Conservation (phyloP, 2,797 vertebrate species). For the Gallinago nigripennis region DNA sequence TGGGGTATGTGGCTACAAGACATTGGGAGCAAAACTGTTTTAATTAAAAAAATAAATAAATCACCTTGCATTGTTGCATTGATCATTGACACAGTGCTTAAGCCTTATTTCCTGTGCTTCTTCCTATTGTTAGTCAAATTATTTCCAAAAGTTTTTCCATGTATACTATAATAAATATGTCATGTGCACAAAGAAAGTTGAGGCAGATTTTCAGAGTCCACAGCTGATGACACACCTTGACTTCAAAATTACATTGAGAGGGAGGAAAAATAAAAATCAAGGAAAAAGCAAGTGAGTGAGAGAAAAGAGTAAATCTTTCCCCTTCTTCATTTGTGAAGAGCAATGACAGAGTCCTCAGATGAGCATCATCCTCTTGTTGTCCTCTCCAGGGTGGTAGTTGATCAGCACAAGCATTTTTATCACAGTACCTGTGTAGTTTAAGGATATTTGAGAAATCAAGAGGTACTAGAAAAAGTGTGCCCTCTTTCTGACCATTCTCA, state of each 20-base stretch:
- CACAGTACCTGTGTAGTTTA: neutral
- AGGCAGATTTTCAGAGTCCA: neutral
- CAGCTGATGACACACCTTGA: neutral
- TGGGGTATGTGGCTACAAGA: fast-evolving
- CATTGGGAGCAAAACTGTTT: neutral
- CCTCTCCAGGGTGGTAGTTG: neutral
- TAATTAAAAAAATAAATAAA: neutral
- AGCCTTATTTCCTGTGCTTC: neutral
- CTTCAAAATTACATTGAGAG: neutral
- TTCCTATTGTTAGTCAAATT: neutral
- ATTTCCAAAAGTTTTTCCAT: neutral
- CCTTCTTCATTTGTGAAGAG: neutral
- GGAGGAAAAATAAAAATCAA: fast-evolving
- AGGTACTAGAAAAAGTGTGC: fast-evolving
- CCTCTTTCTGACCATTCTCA: neutral
- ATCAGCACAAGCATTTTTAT: neutral
- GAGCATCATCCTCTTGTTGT: neutral
- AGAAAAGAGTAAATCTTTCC: neutral
- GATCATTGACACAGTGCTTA: neutral
- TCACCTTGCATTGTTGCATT: neutral
- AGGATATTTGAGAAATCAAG: neutral
- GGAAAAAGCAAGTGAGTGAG: neutral
- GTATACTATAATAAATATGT: neutral
- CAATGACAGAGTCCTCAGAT: neutral
- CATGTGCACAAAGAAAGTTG: neutral